Conservation (phyloP, 2,797 vertebrate genomes). For the Phoebastria nigripes region DNA sequence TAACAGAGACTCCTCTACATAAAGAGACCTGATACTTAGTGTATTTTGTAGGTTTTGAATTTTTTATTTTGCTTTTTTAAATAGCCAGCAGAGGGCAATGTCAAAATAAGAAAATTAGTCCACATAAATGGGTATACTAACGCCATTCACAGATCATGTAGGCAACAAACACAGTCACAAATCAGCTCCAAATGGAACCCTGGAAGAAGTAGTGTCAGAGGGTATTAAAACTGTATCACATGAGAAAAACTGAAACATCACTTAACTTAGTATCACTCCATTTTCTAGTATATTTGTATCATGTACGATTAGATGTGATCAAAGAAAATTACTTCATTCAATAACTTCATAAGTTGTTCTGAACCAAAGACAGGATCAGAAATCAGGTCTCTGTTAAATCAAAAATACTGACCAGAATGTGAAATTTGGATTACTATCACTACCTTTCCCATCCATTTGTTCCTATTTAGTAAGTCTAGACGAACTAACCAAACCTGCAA, state of each 20-base stretch:
- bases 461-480: not conserved
- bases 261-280: not conserved
- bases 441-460: not conserved
- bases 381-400: not conserved
- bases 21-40: not conserved
- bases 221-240: not conserved
- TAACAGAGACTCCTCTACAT: not conserved
- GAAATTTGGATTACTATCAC: not conserved
- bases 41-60: accelerated
- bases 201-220: not conserved
- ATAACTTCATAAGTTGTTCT: not conserved
- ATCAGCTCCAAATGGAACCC: not conserved
- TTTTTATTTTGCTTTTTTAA: not conserved
- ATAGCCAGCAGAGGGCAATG: not conserved
- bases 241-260: not conserved
- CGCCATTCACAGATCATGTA: not conserved
- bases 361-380: not conserved
- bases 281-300: not conserved
- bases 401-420: not conserved
- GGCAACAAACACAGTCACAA: not conserved
- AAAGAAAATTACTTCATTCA: not conserved
- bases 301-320: not conserved
- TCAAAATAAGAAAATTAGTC: not conserved
- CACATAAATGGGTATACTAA: not conserved
- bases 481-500: not conserved